These are phyloP conservation scores for Oreochromis grahami DNA, from an alignment of 2,797 vertebrate species.

Conservation along the genomic window DNA sequence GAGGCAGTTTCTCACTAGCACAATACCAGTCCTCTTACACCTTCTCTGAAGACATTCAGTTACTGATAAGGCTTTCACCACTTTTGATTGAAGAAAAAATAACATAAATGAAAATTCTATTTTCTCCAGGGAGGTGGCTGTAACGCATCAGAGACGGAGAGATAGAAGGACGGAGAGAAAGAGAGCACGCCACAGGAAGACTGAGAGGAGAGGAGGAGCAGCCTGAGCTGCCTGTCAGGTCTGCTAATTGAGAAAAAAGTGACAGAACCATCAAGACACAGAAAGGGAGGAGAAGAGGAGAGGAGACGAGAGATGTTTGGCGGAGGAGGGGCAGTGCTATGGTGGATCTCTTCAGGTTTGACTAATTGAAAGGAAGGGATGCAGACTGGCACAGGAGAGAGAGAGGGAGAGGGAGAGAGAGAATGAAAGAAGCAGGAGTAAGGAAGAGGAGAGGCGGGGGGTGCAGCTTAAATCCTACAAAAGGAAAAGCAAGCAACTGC, in stretches of 20 bases:
- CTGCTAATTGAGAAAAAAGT: constrained; percentile 76
- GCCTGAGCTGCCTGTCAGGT: constrained; percentile 69
- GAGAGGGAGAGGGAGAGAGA: neutral
- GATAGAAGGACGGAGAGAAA: constrained; percentile 5
- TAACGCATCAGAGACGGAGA: constrained; percentile 6
- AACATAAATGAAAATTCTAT: constrained; percentile 20
- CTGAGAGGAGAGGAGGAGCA: constrained; percentile 61
- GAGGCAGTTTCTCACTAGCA: neutral
- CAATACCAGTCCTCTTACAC: neutral
- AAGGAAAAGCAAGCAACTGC: constrained; percentile 59
- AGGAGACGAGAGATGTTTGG: constrained; percentile 45
- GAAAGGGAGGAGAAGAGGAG: constrained; percentile 57
- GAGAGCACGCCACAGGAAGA: constrained; percentile 17
- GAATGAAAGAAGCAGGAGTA: neutral
- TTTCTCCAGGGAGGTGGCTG: constrained; percentile 10
- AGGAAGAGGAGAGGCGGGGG: neutral
- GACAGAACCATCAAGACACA: constrained; percentile 72
- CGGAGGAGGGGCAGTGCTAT: constrained; percentile 59
- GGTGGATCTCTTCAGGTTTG: constrained; percentile 72
- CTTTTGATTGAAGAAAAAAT: neutral
- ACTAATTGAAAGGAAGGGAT: constrained; percentile 80
- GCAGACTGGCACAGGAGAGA: constrained; percentile 55
- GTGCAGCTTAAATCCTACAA: constrained; percentile 60
- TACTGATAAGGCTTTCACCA: neutral
- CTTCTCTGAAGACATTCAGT: constrained; percentile 17